phyloP scores from a whole-genome alignment of 2,797 vertebrate species.

The Neoniphon sammara region DNA sequence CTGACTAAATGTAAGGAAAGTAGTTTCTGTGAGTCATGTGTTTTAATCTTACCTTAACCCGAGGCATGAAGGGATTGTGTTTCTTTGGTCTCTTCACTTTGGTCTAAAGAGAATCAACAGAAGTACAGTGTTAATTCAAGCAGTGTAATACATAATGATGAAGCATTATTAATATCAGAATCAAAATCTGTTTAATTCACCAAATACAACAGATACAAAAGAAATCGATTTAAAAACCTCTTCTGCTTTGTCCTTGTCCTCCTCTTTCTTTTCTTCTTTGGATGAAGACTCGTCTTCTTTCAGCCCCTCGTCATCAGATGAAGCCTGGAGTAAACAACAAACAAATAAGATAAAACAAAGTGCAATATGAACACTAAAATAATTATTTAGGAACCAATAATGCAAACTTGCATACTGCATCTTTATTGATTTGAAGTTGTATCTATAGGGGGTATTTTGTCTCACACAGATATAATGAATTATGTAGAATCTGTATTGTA shows the following conservation, averaged over 20 bases:
- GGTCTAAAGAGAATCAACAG: conserved; percentile 48
- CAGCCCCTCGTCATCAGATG: conserved; percentile 62
- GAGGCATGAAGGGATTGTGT: conserved; percentile 77
- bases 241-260: conserved; percentile 46
- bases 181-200: neutral
- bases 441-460: too few relatives aligned
- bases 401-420: too few relatives aligned
- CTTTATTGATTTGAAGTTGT: too few relatives aligned
- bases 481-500: too few relatives aligned
- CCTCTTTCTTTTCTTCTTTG: conserved; percentile 50
- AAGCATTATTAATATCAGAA: neutral
- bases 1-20: neutral
- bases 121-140: neutral
- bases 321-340: conserved; percentile 44
- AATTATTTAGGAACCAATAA: too few relatives aligned
- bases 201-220: neutral
- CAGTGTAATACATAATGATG: neutral
- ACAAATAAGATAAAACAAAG: neutral
- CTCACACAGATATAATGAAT: neutral
- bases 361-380: neutral
- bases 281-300: conserved; percentile 41
- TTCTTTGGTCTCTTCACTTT: conserved; percentile 71
- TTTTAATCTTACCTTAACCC: conserved; percentile 65
- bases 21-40: neutral
- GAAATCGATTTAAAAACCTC: conserved; percentile 29